phyloP scores from a whole-genome alignment of 2,797 vertebrate species.

The Salarias fasciatus region DNA sequence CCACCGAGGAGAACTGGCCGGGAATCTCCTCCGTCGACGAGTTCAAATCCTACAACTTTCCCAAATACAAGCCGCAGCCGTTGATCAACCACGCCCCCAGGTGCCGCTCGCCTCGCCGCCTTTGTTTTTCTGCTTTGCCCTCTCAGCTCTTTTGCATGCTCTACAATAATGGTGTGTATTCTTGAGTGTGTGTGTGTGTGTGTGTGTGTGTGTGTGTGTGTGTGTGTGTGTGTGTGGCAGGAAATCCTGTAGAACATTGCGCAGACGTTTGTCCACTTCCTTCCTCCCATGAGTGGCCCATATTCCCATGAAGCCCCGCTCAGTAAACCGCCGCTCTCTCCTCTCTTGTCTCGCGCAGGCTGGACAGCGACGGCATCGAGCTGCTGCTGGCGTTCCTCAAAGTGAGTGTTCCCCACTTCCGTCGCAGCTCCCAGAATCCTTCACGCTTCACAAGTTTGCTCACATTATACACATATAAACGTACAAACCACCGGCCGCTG shows the following conservation, averaged over 20 bases:
- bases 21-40: conserved; percentile 95
- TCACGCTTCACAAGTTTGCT: too few species aligned
- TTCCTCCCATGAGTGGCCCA: conserved; percentile 69
- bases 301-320: conserved; percentile 57
- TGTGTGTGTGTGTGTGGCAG: conserved; percentile 46
- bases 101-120: conserved; percentile 68
- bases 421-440: conserved; percentile 16
- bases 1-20: conserved; percentile 95
- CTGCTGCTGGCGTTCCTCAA: conserved; percentile 93
- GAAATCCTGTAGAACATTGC: conserved; percentile 80
- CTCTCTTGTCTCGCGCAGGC: conserved; percentile 75
- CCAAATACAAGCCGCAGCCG: conserved; percentile 95
- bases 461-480: too few species aligned
- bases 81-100: conserved; percentile 97
- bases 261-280: conserved; percentile 65
- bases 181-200: not conserved
- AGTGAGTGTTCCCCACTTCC: conserved; percentile 60
- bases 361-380: conserved; percentile 97
- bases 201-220: conserved; percentile 8
- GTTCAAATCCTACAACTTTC: conserved; percentile 97
- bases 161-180: conserved; percentile 6
- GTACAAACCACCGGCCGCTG: too few species aligned
- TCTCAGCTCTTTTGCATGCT: not conserved
- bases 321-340: conserved; percentile 43
- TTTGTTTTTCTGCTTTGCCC: too few species aligned